Percentiles rank a stretch among this genome's conserved stretches.
Evolutionary conservation across 2,113 vertebrate species (phyloP).

Genomic region (Crocuta crocuta): DNA sequence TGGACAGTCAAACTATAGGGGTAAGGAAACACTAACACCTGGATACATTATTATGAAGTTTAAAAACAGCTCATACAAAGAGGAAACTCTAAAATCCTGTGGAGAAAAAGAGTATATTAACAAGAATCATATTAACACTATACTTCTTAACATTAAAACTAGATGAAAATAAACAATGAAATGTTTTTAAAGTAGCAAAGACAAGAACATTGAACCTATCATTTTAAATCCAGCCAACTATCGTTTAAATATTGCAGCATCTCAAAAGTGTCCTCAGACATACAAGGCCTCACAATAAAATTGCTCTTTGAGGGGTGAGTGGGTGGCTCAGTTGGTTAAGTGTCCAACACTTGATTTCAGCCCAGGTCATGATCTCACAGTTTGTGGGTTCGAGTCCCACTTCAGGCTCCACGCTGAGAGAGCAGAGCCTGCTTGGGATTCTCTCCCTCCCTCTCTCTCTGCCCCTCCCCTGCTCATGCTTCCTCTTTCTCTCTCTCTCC

Average conservation of each 20-base stretch:
- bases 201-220: not conserved
- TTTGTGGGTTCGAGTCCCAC: no score
- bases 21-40: not conserved
- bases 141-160: slow-evolving; percentile 18
- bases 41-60: not conserved
- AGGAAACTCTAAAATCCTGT: not conserved
- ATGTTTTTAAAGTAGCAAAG: slow-evolving; percentile 36
- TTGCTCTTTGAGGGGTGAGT: not conserved
- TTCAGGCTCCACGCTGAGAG: no score
- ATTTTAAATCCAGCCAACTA: slow-evolving; percentile 47
- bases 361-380: no score
- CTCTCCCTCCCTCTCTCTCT: no score
- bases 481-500: no score
- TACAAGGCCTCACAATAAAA: slow-evolving; percentile 24
- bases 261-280: slow-evolving; percentile 41
- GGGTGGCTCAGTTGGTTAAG: no score
- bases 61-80: slow-evolving; percentile 23
- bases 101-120: not conserved
- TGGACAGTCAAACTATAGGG: not conserved
- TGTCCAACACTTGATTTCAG: no score
- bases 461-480: no score
- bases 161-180: slow-evolving; percentile 25
- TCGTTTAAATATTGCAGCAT: slow-evolving; percentile 46
- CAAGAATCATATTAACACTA: not conserved
- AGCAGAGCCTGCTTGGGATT: no score